Evolutionary conservation across 2,113 vertebrate species (phyloP), one percentile per base, ranked within the genome.

Genomic region (Pteronura brasiliensis): DNA sequence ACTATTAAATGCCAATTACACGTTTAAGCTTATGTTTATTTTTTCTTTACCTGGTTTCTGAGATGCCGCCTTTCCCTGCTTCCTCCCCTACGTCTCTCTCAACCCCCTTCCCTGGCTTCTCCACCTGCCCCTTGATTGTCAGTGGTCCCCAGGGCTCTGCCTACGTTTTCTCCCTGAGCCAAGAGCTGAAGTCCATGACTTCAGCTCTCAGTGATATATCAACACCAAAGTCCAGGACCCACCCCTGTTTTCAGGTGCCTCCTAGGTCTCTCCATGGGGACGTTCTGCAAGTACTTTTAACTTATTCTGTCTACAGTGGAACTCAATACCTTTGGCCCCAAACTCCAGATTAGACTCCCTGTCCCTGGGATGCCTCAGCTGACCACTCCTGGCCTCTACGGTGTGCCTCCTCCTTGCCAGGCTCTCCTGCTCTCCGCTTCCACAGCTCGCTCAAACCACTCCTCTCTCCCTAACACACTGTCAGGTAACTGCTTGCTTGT

Each of bases 1-100:
- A 77, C 95, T 86, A 85, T 95, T 95, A 96, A 97, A 65, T 81
- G 77, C 59, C 4, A 1, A 91, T 86, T 72, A 34, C 31, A 97
- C 21, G 85, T 67, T 77, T 91, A 93, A 94, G 81, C 47, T n/a
- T 44, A 31, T 52, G 76, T n/a, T 95, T 95, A 65, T 55, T 94
- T 97, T 87, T 85, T 93, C 44, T 96, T 91, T 77, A 34, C 79
- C 79, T 61, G 36, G 23, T 82, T 96, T 90, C 88, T 71, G 74
- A 90, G 93, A 84, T 49, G 23, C 42, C n/a, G 74, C 39, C 47
- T 80, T 82, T 14, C 1, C 79, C 65, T 76, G 39, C 44, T 74
- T 77, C 31, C 42, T 71, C 77, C 72, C 44, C n/a, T 44, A 0
- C 29, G 3, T 47, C 61, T 72, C 69, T 9, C 49, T 65, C 31